Percentiles rank a stretch among this genome's conserved stretches.
These are phyloP conservation scores for Proisotoma minuta DNA, from an alignment of 2,888 invertebrate genomes.

Conservation along the genomic window DNA sequence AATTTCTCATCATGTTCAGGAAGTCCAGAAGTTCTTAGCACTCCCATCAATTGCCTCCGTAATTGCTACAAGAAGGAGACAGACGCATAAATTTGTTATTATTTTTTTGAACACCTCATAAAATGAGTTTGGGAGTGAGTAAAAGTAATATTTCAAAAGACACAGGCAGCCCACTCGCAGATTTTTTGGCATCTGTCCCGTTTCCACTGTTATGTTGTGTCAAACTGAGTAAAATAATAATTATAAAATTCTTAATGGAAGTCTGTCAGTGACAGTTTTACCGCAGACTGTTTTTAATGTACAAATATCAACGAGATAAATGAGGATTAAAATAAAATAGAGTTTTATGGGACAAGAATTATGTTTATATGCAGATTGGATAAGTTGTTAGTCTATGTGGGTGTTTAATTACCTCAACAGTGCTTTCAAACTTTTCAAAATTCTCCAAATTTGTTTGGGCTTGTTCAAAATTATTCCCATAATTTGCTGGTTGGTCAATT, in stretches of 20 bases:
- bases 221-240: neutral
- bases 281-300: no score
- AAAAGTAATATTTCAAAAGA: neutral
- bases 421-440: constrained; percentile 71
- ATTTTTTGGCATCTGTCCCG: neutral
- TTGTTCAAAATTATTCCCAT: constrained; percentile 66
- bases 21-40: constrained; percentile 26
- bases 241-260: neutral
- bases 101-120: no score
- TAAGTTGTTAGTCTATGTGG: no score
- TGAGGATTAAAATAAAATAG: no score
- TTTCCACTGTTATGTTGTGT: neutral
- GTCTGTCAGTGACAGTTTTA: neutral
- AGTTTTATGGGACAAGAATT: no score
- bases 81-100: no score
- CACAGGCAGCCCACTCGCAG: neutral
- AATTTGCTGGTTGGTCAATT: constrained; percentile 63
- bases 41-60: no score
- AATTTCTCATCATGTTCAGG: constrained; percentile 28
- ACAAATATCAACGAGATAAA: no score
- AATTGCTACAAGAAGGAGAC: no score
- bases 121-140: neutral
- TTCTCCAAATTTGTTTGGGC: constrained; percentile 66
- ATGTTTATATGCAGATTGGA: no score
- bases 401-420: constrained; percentile 61